Evolutionary conservation across 2,797 vertebrate genomes (phyloP).

Genomic region (Hemibagrus guttatus): DNA sequence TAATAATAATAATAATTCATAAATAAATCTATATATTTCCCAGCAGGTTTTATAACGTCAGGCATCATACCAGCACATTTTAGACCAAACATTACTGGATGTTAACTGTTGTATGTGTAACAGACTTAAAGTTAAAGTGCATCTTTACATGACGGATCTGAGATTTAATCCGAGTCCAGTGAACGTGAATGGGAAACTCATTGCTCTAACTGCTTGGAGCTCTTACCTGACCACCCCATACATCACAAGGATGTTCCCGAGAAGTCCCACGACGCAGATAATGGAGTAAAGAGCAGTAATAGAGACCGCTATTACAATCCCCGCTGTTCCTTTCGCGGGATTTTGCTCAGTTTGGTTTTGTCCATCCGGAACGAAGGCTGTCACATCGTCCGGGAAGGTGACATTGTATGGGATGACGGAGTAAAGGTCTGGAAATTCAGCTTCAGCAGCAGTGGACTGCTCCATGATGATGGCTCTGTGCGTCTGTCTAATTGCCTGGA

Average conservation of each 20-base stretch:
- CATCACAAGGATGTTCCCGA: conserved; percentile 94
- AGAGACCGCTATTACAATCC: conserved; percentile 79
- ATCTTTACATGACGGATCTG: background rate
- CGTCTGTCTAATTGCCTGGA: too few relatives aligned
- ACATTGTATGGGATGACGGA: conserved; percentile 74
- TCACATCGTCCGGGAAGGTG: conserved; percentile 68
- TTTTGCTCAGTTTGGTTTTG: conserved; percentile 71
- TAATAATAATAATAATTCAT: too few relatives aligned
- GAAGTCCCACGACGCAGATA: conserved; percentile 90
- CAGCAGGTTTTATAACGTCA: too few relatives aligned
- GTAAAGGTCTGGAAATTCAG: conserved; percentile 70
- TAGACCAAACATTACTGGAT: background rate
- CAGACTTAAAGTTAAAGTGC: background rate
- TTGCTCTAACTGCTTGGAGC: background rate
- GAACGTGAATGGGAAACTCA: too few relatives aligned
- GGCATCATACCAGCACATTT: too few relatives aligned
- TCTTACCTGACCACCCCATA: conserved; percentile 94
- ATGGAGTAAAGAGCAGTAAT: conserved; percentile 92
- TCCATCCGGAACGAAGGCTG: conserved; percentile 61
- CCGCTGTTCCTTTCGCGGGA: conserved; percentile 61
- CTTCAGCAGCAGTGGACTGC: conserved; percentile 69
- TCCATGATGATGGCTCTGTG: conserved; percentile 66
- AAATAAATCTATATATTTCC: background rate
- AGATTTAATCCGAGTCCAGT: too few relatives aligned
- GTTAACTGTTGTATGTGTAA: background rate